Conservation (phyloP, 2,888 invertebrate species). For the Horisme vitalbata region DNA sequence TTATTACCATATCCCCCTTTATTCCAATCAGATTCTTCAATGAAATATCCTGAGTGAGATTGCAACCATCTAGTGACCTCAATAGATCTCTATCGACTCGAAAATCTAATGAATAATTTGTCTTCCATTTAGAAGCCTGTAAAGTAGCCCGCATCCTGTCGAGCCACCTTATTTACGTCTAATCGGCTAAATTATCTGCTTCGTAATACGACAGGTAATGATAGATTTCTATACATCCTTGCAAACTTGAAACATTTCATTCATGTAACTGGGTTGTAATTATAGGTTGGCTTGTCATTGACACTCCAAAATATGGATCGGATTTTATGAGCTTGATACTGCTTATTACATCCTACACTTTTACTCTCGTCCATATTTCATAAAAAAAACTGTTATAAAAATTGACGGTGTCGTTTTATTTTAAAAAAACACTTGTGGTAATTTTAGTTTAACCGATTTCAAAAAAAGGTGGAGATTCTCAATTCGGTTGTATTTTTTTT, state of each 20-base stretch:
- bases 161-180: conserved; percentile 30
- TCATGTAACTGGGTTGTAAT: conserved; percentile 19
- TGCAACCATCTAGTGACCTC: conserved; percentile 51
- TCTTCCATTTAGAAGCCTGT: conserved; percentile 44
- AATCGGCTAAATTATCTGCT: conserved; percentile 34
- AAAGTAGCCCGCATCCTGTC: conserved; percentile 34
- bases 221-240: conserved; percentile 34
- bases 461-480: too few species aligned
- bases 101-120: conserved; percentile 55
- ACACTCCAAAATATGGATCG: conserved; percentile 17
- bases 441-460: too few species aligned
- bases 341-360: background rate
- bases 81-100: conserved; percentile 51
- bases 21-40: conserved; percentile 17
- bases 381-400: too few species aligned
- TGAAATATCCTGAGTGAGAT: conserved; percentile 37
- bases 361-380: too few species aligned
- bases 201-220: conserved; percentile 30
- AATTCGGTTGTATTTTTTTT: too few species aligned
- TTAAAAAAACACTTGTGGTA: too few species aligned
- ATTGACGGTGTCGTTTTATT: too few species aligned
- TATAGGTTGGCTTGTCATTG: conserved; percentile 19
- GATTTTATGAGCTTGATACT: conserved; percentile 2
- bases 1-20: background rate
- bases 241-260: conserved; percentile 25